Conservation (phyloP, 2,797 vertebrate genomes). For the Kryptolebias ocellatus region DNA sequence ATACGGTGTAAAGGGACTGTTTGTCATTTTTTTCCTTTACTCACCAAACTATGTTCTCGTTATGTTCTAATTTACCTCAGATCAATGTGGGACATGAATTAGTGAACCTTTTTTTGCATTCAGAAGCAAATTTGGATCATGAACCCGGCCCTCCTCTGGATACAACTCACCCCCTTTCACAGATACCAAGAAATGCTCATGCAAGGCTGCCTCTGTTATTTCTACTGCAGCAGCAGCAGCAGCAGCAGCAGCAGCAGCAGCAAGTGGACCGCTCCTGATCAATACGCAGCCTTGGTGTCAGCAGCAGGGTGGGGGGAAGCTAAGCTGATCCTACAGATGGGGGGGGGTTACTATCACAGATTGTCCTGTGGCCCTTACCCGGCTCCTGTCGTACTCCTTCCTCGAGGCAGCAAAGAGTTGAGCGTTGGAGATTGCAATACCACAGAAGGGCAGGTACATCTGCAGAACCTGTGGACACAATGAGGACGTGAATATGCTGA, state of each 20-base stretch:
- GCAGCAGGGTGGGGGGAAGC: conserved; percentile 55
- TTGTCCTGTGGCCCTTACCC: conserved; percentile 84
- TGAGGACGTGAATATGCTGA: conserved; percentile 2
- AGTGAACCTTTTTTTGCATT: conserved; percentile 63
- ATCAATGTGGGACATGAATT: conserved; percentile 77
- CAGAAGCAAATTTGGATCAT: conserved; percentile 66
- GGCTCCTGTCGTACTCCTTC: conserved; percentile 98
- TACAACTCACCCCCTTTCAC: conserved; percentile 51
- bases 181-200: conserved; percentile 54
- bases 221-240: conserved; percentile 69
- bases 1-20: conserved; percentile 41
- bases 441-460: conserved; percentile 99
- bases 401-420: conserved; percentile 97
- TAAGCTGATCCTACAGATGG: conserved; percentile 56
- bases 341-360: conserved; percentile 24
- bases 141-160: conserved; percentile 34
- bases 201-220: conserved; percentile 57
- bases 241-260: conserved; percentile 70
- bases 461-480: conserved; percentile 91
- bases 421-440: conserved; percentile 97
- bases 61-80: conserved; percentile 65
- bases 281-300: conserved; percentile 72
- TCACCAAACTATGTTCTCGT: conserved; percentile 65
- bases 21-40: conserved; percentile 49
- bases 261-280: conserved; percentile 71